These are phyloP conservation scores for Phaethornis superciliosus DNA, from an alignment of 2,113 vertebrate species.

Conservation along the genomic window DNA sequence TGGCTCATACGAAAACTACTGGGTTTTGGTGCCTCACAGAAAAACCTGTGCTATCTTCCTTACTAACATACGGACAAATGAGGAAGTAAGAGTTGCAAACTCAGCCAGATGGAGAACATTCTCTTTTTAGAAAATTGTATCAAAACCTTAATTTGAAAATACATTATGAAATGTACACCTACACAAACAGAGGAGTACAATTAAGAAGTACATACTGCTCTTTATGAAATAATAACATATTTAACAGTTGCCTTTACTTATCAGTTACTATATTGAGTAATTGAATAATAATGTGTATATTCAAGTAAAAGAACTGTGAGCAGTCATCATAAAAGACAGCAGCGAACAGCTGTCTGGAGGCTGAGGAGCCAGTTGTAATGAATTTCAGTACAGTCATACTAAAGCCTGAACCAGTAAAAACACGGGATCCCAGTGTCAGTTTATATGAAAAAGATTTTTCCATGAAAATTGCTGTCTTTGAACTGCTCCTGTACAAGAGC, in stretches of 20 bases:
- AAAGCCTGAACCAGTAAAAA: background rate
- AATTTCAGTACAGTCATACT: background rate
- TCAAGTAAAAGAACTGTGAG: background rate
- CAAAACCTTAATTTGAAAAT: background rate
- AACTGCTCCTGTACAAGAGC: background rate
- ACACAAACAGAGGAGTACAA: background rate
- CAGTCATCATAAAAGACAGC: background rate
- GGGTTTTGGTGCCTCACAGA: background rate
- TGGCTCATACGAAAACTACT: background rate
- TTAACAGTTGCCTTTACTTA: background rate
- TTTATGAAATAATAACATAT: background rate
- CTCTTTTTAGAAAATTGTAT: background rate
- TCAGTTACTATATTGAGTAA: background rate
- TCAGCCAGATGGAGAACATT: background rate
- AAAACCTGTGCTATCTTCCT: background rate
- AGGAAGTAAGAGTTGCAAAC: background rate
- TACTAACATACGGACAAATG: background rate
- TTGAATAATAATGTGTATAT: background rate
- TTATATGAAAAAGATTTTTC: background rate
- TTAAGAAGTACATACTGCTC: background rate
- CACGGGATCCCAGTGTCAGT: fast-evolving
- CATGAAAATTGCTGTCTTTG: background rate
- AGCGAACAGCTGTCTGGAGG: background rate
- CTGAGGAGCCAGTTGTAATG: background rate
- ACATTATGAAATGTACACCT: background rate